Evolutionary conservation across 1,140 invertebrate species (phyloP).

Genomic region (Gonioctena quinquepunctata): DNA sequence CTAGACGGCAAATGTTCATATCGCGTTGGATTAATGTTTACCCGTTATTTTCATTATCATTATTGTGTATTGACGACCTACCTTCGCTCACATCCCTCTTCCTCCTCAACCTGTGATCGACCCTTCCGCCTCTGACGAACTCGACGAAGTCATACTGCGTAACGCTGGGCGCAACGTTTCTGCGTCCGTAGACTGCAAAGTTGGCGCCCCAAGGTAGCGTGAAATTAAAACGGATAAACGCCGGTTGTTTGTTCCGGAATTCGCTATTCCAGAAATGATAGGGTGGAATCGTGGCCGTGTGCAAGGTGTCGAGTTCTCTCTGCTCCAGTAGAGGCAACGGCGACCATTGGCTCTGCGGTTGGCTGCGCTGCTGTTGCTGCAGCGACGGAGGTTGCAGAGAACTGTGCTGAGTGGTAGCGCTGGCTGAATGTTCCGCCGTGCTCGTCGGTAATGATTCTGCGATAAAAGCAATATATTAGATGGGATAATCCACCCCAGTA

Average conservation of each 20-base stretch:
- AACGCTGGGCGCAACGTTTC: conserved; percentile 90
- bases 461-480: too few relatives aligned
- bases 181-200: conserved; percentile 89
- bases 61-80: too few relatives aligned
- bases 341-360: conserved; percentile 73
- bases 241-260: conserved; percentile 85
- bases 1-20: too few relatives aligned
- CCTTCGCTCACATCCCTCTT: conserved; percentile 55
- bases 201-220: conserved; percentile 88
- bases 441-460: conserved; percentile 71
- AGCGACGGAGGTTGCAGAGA: conserved; percentile 58
- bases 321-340: conserved; percentile 77
- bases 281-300: conserved; percentile 79
- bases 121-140: conserved; percentile 81
- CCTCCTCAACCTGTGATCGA: conserved; percentile 71
- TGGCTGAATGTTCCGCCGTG: conserved; percentile 66
- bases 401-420: conserved; percentile 56
- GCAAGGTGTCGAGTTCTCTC: conserved; percentile 78
- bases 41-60: too few relatives aligned
- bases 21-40: too few relatives aligned
- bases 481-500: too few relatives aligned
- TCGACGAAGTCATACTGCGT: conserved; percentile 96
- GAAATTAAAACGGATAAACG: conserved; percentile 87
- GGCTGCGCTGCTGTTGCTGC: conserved; percentile 70
- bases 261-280: conserved; percentile 91